phyloP scores from a whole-genome alignment of 2,797 vertebrate genomes.

The Nasua narica region DNA sequence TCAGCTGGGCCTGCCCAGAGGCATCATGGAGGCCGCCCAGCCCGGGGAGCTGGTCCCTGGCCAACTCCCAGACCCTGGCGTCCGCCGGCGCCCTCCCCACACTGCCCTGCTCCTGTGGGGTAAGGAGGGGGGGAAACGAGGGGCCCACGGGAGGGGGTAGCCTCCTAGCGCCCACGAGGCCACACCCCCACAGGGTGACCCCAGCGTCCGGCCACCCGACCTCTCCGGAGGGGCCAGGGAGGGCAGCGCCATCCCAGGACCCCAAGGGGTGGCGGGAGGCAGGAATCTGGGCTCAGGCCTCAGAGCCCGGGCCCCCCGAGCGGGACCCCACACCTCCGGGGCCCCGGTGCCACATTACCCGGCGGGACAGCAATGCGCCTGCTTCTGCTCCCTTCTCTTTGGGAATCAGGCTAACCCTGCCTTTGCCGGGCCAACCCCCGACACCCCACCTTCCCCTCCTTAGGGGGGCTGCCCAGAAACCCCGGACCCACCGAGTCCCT shows the following conservation, averaged over 20 bases:
- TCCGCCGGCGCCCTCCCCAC: background rate
- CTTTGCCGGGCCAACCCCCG: too few species aligned
- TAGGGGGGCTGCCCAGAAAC: background rate
- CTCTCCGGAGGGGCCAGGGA: background rate
- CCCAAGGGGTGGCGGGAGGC: rapidly evolving
- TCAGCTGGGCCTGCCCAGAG: background rate
- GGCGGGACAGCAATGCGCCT: rapidly evolving
- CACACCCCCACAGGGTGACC: rapidly evolving
- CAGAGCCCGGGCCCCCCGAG: too few species aligned
- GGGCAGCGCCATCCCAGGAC: background rate
- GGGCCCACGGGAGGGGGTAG: too few species aligned
- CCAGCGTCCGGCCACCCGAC: rapidly evolving
- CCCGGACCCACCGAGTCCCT: background rate
- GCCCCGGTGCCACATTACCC: rapidly evolving
- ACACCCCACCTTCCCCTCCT: background rate
- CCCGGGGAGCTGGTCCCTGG: background rate
- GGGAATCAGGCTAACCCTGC: rapidly evolving
- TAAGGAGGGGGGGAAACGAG: too few species aligned
- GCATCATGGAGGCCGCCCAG: background rate
- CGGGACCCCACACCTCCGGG: background rate
- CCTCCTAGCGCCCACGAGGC: background rate
- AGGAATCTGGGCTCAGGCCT: background rate
- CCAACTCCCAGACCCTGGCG: background rate
- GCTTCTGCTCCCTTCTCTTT: background rate
- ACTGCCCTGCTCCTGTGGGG: background rate